These are phyloP conservation scores for Druon quercuslanigerum DNA, from an alignment of 1,140 invertebrate species.

Conservation along the genomic window DNA sequence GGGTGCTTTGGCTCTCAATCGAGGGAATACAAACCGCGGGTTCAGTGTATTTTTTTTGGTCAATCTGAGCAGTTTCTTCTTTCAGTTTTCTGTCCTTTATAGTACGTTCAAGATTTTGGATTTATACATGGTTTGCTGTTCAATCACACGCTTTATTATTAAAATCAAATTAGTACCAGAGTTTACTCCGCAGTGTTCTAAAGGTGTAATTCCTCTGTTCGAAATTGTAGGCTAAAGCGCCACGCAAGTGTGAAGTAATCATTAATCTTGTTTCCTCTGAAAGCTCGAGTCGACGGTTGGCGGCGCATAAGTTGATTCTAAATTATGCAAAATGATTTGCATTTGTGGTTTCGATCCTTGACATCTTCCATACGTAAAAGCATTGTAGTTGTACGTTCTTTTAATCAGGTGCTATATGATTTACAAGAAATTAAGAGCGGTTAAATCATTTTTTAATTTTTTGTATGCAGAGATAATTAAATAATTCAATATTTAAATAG, in stretches of 20 bases:
- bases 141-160: slow-evolving; percentile 24
- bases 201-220: slow-evolving; percentile 3
- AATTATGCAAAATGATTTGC: slow-evolving; percentile 63
- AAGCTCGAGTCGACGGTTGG: slow-evolving; percentile 30
- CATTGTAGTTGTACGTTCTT: no score
- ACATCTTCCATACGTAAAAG: background rate
- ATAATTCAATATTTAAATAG: no score
- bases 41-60: no score
- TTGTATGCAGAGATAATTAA: background rate
- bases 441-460: background rate
- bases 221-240: slow-evolving; percentile 3
- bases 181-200: background rate
- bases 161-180: slow-evolving; percentile 11
- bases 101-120: slow-evolving; percentile 1
- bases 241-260: slow-evolving; percentile 58
- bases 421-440: background rate
- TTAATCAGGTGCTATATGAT: no score
- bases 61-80: background rate
- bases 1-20: no score
- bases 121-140: slow-evolving; percentile 4
- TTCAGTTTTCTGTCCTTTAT: background rate
- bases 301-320: slow-evolving; percentile 56
- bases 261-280: slow-evolving; percentile 58
- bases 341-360: slow-evolving; percentile 41
- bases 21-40: no score